Conservation (phyloP, 2,888 invertebrate species). For the Onthophagus sagittarius region DNA sequence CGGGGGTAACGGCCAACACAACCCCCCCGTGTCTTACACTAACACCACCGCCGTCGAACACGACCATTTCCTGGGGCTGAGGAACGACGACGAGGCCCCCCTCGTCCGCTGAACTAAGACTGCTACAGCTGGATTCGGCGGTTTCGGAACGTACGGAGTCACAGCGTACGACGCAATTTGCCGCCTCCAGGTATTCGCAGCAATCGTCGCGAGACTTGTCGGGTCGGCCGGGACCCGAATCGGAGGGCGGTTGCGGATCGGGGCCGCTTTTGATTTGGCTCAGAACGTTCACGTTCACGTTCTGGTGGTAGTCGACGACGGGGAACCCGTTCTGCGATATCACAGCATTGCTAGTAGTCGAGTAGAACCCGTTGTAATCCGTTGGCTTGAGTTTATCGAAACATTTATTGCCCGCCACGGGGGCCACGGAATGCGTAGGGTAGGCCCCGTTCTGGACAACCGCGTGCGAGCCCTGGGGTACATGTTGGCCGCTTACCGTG, state of each 20-base stretch:
- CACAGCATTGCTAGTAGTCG: conserved; percentile 33
- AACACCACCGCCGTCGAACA: conserved; percentile 48
- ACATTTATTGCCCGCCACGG: conserved; percentile 38
- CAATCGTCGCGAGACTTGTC: conserved; percentile 40
- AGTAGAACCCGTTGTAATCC: conserved; percentile 32
- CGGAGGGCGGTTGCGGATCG: neutral
- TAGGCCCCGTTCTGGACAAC: conserved; percentile 48
- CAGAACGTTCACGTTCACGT: conserved; percentile 33
- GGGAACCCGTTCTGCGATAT: conserved; percentile 42
- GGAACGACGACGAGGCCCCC: conserved; percentile 37
- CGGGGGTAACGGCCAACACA: conserved; percentile 43
- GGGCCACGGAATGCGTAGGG: conserved; percentile 40
- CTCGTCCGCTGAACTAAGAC: conserved; percentile 51
- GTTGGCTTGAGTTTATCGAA: conserved; percentile 33
- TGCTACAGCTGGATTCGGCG: conserved; percentile 57
- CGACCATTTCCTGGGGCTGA: conserved; percentile 42
- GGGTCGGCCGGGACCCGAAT: conserved; percentile 32
- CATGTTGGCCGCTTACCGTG: conserved; percentile 52
- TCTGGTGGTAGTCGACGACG: conserved; percentile 35
- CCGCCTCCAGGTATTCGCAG: conserved; percentile 40
- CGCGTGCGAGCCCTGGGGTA: conserved; percentile 30
- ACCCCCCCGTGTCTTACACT: conserved; percentile 42
- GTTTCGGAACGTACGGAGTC: conserved; percentile 59
- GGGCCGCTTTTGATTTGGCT: conserved; percentile 28
- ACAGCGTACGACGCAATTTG: conserved; percentile 48